Percentiles rank a stretch among this genome's conserved stretches.
These are phyloP conservation scores for Hemiscyllium ocellatum DNA, from an alignment of 2,113 vertebrate species.

Conservation along the genomic window DNA sequence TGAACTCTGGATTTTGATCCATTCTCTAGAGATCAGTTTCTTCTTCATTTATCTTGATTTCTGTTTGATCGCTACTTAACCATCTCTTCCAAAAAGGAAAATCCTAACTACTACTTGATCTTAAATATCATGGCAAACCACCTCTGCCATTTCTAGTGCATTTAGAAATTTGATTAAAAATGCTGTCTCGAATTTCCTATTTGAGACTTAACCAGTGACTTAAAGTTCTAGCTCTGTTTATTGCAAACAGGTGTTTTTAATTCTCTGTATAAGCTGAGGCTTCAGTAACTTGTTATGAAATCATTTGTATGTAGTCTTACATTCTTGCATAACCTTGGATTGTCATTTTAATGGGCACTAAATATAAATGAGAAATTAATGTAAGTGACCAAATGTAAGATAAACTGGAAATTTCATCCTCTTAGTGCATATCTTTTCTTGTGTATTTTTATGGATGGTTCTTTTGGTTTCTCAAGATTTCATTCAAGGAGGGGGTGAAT, in stretches of 20 bases:
- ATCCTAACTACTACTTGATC: background rate
- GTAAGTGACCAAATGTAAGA: background rate
- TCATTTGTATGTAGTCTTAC: background rate
- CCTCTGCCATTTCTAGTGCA: background rate
- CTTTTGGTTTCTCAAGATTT: too few species aligned
- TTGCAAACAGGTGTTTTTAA: background rate
- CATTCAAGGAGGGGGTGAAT: background rate
- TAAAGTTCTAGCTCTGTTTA: background rate
- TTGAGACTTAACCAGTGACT: background rate
- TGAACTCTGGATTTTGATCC: background rate
- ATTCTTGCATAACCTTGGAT: background rate
- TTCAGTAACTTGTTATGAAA: background rate
- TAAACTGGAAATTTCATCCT: background rate
- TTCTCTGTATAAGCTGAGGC: background rate
- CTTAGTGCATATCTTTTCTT: background rate
- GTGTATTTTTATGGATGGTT: background rate
- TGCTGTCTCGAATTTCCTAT: too few species aligned
- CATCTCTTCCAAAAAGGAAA: background rate
- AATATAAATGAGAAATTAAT: background rate
- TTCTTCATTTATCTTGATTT: background rate
- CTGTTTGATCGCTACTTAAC: background rate
- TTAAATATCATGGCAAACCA: background rate
- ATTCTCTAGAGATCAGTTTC: background rate
- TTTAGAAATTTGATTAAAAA: background rate
- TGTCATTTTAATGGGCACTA: background rate